Evolutionary conservation across 2,113 vertebrate species (phyloP), one percentile per base, ranked within the genome.

Genomic region (Upupa epops): DNA sequence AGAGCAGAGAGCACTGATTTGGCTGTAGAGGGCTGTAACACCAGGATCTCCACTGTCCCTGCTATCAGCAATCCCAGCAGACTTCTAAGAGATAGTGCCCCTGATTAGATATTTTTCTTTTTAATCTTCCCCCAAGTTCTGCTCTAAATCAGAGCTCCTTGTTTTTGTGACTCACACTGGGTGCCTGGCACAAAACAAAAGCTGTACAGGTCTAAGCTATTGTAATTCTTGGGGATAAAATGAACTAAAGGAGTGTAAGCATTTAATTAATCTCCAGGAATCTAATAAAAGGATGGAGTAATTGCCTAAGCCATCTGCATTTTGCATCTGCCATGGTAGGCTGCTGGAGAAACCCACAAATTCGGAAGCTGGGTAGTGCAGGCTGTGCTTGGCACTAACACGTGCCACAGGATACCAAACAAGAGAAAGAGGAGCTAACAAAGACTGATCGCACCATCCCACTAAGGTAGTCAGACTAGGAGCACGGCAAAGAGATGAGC

Each of bases 191-290:
- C 5, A 9, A 83, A 71, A 73, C 42, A 9, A 64, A 91, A 86
- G 60, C 52, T 3, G 10, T 1, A 2, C 1, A 6, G 51, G 75
- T 56, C 64, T 64, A 77, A 71, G 46, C 1, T 0, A 77, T 29
- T 1, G 4, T 51, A 83, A 86, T 87, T 83, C 89, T 37, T 59
- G 25, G 51, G 52, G 61, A 83, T 89, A 48, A 93, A 89, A 91
- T 84, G 81, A 95, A 86, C 83, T 68, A 73, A 76, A 88, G 74
- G 28, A 93, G 78, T 68, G 72, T 86, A 93, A 95, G 93, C 92
- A 74, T 92, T 95, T 94, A 95, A 92, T 94, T 95, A 91, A 91
- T 95, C 89, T 83, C 72, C 48, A 83, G 72, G 84, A 92, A 86
- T 89, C 88, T 93, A 92, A 93, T 94, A 92, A 91, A 90, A 87